These are phyloP conservation scores for Craterocephalus amniculus DNA, from an alignment of 2,797 vertebrate species.

Conservation along the genomic window DNA sequence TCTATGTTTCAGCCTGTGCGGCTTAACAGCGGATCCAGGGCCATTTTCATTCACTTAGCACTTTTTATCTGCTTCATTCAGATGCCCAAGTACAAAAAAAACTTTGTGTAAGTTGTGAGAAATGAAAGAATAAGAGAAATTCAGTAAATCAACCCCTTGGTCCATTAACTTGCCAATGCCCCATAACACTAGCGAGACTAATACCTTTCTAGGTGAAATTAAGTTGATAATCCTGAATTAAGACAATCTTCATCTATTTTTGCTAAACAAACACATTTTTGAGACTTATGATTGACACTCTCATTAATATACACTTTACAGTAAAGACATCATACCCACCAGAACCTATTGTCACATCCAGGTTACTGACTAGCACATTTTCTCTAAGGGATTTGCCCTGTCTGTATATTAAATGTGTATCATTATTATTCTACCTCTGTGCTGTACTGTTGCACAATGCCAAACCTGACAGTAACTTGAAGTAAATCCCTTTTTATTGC, in stretches of 20 bases:
- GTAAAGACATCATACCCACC: too few relatives aligned
- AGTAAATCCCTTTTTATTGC: constrained; percentile 32
- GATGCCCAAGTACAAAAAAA: not conserved
- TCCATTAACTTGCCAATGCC: not conserved
- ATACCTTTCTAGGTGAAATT: not conserved
- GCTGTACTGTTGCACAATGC: constrained; percentile 17
- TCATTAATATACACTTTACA: too few relatives aligned
- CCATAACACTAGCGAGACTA: not conserved
- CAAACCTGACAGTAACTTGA: constrained; percentile 23
- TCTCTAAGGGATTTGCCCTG: too few relatives aligned
- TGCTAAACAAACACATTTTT: not conserved
- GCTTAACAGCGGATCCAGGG: not conserved
- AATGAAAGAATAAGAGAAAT: too few relatives aligned
- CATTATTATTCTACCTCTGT: too few relatives aligned
- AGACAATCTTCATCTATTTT: not conserved
- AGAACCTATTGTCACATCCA: too few relatives aligned
- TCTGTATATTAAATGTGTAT: too few relatives aligned
- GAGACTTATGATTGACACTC: not conserved
- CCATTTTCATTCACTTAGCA: not conserved
- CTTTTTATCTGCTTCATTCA: not conserved
- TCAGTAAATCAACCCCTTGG: not conserved
- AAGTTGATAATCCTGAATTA: not conserved
- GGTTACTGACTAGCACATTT: too few relatives aligned
- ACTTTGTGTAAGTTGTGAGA: not conserved
- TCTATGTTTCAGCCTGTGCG: too few relatives aligned